Percentiles rank a stretch among this genome's conserved stretches.
These are phyloP conservation scores for Pandemis heparana DNA, from an alignment of 2,888 invertebrate species.

Conservation along the genomic window DNA sequence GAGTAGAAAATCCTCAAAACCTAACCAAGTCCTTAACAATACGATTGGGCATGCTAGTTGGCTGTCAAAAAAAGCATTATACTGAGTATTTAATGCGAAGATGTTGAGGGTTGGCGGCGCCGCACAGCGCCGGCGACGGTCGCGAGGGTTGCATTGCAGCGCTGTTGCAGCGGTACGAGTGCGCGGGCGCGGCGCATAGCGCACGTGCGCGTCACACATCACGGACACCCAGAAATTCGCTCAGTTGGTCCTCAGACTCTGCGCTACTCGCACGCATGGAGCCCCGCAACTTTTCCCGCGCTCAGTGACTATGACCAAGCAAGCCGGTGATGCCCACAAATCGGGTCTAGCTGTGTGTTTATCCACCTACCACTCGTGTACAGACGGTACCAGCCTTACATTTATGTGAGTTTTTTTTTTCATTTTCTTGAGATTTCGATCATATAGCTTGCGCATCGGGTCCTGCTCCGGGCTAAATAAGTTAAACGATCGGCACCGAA, in stretches of 20 bases:
- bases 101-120: not conserved
- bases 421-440: slow-evolving; percentile 60
- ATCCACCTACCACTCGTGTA: slow-evolving; percentile 24
- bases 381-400: slow-evolving; percentile 3
- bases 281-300: slow-evolving; percentile 63
- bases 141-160: slow-evolving; percentile 31
- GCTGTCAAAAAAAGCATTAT: not conserved
- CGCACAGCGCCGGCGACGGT: slow-evolving; percentile 8
- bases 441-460: slow-evolving; percentile 55
- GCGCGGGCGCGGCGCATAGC: slow-evolving; percentile 64
- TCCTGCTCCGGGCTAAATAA: slow-evolving; percentile 61
- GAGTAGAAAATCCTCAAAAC: not conserved
- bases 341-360: slow-evolving; percentile 57
- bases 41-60: not conserved
- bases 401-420: slow-evolving; percentile 30
- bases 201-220: slow-evolving; percentile 82
- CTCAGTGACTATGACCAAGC: slow-evolving; percentile 74
- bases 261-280: slow-evolving; percentile 74
- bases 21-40: not conserved
- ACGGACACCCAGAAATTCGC: slow-evolving; percentile 77
- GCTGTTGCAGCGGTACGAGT: slow-evolving; percentile 37
- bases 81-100: not conserved
- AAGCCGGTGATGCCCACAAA: slow-evolving; percentile 59
- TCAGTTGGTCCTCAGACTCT: slow-evolving; percentile 77
- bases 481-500: slow-evolving; percentile 64